phyloP scores from a whole-genome alignment of 2,113 vertebrate species.

The Xiphophorus hellerii region DNA sequence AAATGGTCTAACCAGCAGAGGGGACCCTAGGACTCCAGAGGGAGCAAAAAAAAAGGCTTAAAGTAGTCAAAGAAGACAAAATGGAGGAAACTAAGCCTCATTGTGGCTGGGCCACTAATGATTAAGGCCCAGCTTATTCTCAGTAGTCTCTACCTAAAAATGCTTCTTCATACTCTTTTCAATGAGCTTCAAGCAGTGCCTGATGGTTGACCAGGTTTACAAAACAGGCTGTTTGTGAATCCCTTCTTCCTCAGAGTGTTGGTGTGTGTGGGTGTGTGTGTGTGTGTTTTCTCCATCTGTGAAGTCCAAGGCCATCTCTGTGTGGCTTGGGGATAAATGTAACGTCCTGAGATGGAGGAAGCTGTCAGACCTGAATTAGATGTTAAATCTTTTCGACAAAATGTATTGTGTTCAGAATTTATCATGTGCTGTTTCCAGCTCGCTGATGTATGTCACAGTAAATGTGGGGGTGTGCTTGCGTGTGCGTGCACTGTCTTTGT shows the following conservation, averaged over 20 bases:
- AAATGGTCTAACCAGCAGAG: conserved; percentile 47
- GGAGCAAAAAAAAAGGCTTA: conserved; percentile 25
- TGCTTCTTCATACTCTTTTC: background rate
- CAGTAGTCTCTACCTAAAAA: conserved; percentile 9
- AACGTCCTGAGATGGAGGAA: conserved; percentile 72
- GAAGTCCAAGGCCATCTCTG: conserved; percentile 77
- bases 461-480: conserved; percentile 39
- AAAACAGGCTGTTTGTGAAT: conserved; percentile 17
- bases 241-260: background rate
- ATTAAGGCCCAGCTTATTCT: background rate
- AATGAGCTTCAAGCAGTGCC: background rate
- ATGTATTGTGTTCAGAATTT: conserved; percentile 84
- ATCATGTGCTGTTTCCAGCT: conserved; percentile 81
- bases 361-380: conserved; percentile 84
- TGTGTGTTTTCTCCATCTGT: conserved; percentile 31
- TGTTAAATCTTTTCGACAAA: conserved; percentile 88
- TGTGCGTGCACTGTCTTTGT: conserved; percentile 15
- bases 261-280: background rate
- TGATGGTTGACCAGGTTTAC: conserved; percentile 6
- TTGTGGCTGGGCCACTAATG: background rate
- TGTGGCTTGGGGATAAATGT: conserved; percentile 74
- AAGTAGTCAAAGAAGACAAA: conserved; percentile 42
- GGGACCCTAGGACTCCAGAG: conserved; percentile 47
- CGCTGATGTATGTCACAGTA: conserved; percentile 78
- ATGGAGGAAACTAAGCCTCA: conserved; percentile 22